Evolutionary conservation across 2,113 vertebrate species (phyloP).

Genomic region (Oreochromis niloticus): DNA sequence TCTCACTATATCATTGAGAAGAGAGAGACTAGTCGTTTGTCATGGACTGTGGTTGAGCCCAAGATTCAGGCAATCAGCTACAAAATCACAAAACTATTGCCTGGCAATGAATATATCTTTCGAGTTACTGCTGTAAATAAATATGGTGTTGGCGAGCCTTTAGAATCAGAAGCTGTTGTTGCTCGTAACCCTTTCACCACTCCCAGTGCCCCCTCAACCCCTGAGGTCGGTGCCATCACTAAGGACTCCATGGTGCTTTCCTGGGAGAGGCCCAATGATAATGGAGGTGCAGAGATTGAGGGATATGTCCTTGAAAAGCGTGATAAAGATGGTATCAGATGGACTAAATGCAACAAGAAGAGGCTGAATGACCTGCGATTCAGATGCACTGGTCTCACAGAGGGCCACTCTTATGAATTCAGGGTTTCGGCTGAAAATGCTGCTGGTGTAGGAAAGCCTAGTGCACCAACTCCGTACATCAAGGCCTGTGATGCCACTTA

Average conservation of each 20-base stretch:
- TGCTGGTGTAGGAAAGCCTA: slow-evolving; percentile 87
- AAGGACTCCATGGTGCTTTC: slow-evolving; percentile 92
- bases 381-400: slow-evolving; percentile 86
- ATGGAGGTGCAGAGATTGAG: slow-evolving; percentile 93
- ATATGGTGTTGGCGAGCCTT: slow-evolving; percentile 89
- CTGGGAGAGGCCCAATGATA: slow-evolving; percentile 87
- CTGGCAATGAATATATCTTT: slow-evolving; percentile 97
- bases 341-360: slow-evolving; percentile 97
- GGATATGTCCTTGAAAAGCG: slow-evolving; percentile 95
- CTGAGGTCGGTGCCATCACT: slow-evolving; percentile 86
- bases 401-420: slow-evolving; percentile 94
- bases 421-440: slow-evolving; percentile 96
- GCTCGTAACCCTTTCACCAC: slow-evolving; percentile 90
- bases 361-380: slow-evolving; percentile 85
- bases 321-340: slow-evolving; percentile 93
- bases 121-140: slow-evolving; percentile 96
- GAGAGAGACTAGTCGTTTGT: slow-evolving; percentile 95
- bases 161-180: slow-evolving; percentile 90
- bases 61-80: slow-evolving; percentile 91
- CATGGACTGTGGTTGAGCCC: slow-evolving; percentile 94
- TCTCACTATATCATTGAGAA: slow-evolving; percentile 96
- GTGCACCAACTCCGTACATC: slow-evolving; percentile 84
- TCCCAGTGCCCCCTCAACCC: slow-evolving; percentile 85
- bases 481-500: slow-evolving; percentile 90
- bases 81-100: slow-evolving; percentile 93